A percentile compares a stretch with the other conserved stretches of the same genome.
These are phyloP conservation scores for Chaetops frenatus DNA, from an alignment of 2,113 vertebrate species.

Conservation along the genomic window DNA sequence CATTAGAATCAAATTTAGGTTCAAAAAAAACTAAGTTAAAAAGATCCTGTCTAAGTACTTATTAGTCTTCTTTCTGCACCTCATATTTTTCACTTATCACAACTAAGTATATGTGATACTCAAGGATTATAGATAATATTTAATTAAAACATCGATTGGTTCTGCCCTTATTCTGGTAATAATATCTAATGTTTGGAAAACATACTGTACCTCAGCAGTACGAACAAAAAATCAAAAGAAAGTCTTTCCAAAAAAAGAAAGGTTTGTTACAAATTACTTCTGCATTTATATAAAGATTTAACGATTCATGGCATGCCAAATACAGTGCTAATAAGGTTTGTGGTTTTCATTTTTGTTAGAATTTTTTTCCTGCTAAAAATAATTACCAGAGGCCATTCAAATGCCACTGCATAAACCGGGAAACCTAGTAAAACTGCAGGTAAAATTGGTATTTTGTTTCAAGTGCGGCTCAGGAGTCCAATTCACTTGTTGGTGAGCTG, in stretches of 20 bases:
- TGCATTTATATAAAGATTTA: conserved; percentile 53
- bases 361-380: conserved; percentile 1
- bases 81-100: background rate
- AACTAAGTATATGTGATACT: background rate
- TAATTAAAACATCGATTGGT: background rate
- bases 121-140: background rate
- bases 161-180: background rate
- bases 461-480: background rate
- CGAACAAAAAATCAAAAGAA: background rate
- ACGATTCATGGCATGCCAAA: conserved; percentile 20
- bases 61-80: background rate
- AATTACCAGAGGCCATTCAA: conserved; percentile 44
- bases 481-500: background rate
- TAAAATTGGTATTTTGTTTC: conserved; percentile 52
- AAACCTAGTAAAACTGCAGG: conserved; percentile 57
- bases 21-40: background rate
- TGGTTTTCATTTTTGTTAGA: conserved; percentile 34
- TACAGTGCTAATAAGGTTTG: conserved; percentile 44
- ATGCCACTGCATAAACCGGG: conserved; percentile 27
- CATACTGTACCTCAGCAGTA: background rate
- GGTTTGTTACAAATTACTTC: conserved; percentile 42
- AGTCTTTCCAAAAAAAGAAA: background rate
- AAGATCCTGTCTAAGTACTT: background rate
- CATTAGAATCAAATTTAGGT: background rate
- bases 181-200: background rate